Evolutionary conservation across 2,113 vertebrate genomes (phyloP), one percentile per base, ranked within the genome.

Genomic region (Oryzias melastigma): DNA sequence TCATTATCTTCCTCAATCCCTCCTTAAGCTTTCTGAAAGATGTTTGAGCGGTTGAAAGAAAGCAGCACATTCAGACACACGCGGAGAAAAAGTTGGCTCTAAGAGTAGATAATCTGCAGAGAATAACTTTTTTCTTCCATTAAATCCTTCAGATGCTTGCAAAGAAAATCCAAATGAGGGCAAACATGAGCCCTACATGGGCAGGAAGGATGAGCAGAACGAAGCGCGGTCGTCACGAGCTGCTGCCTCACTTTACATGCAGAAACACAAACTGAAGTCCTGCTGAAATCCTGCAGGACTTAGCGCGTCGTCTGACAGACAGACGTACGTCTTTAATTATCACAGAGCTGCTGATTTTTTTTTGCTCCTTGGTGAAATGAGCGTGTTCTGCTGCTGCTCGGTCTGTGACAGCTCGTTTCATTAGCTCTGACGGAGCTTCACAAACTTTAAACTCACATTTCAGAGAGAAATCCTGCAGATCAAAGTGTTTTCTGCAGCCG

Each of bases 61-160:
- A 42, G 56, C 56, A 62, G 52, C 16, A 24, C 65, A 35, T 35
- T 20, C 54, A 35, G 70, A 16, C 18, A 41, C 54, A 27, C 47
- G 47, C 58, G 55, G 4, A 14, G 1, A 50, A 7, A 65, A 48
- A 82, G 14, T 17, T 40, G 47, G 68, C 77, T 78, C 48, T 35
- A 20, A 75, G 68, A 61, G 41, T 42, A 71, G 74, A 85, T 85
- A 65, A 84, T 84, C 81, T 82, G 41, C 5, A 43, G 47, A 81
- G 77, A 80, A 77, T 80, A 63, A 75, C 77, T 81, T 65, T 20
- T 83, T 78, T 83, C 74, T 71, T 22, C 43, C 40, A 75, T 71
- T 75, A 75, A 86, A 84, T 78, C 68, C 77, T 75, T 22, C 73
- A 80, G 68, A 84, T 78, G 75, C 82, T 73, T 19, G 50, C 2